Evolutionary conservation across 2,888 invertebrate genomes (phyloP).

Genomic region (Syrista parreyssii): DNA sequence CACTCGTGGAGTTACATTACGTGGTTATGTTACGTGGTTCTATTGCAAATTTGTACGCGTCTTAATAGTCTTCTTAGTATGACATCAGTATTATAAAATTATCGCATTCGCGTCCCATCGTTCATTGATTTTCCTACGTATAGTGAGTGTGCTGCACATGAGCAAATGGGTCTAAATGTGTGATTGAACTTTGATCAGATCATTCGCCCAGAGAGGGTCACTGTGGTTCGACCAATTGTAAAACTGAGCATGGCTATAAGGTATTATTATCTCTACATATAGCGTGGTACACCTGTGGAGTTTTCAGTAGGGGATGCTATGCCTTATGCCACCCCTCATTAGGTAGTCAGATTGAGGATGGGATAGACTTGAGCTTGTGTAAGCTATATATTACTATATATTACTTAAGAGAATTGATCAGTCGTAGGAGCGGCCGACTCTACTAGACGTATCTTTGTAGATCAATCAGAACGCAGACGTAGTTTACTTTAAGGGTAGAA

Average conservation of each 20-base stretch:
- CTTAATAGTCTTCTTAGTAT: too few relatives aligned
- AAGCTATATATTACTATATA: not conserved
- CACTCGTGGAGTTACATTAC: too few relatives aligned
- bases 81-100: not conserved
- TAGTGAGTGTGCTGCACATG: not conserved
- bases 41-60: too few relatives aligned
- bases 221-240: too few relatives aligned
- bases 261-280: not conserved
- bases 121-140: not conserved
- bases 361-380: not conserved
- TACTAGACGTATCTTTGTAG: not conserved
- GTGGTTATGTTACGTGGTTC: too few relatives aligned
- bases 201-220: not conserved
- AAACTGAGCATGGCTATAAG: not conserved
- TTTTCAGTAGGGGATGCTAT: not conserved
- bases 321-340: not conserved
- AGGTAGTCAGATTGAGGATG: not conserved
- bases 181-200: not conserved
- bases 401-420: not conserved
- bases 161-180: not conserved
- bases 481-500: not conserved
- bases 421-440: not conserved
- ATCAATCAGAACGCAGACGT: not conserved
- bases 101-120: not conserved
- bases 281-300: not conserved